Evolutionary conservation across 2,888 invertebrate species (phyloP), one percentile per base, ranked within the genome.

Genomic region (Dascillus cervinus): DNA sequence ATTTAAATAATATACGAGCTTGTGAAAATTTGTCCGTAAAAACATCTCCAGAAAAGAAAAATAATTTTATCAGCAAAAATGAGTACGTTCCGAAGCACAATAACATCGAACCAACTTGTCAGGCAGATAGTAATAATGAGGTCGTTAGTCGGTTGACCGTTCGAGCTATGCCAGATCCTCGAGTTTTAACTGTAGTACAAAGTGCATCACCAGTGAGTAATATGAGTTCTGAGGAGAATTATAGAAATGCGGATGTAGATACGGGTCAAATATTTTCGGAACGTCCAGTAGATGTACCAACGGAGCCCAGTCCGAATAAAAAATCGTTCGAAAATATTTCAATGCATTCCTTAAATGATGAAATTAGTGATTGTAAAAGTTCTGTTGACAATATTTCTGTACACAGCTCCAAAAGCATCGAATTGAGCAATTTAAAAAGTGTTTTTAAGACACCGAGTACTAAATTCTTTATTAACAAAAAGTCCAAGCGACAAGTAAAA

Each of bases 161-260:
- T 11, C 70, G 81, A 28, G 79, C 79, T 2, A 75, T 79, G 71
- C 77, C 80, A 2, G 75, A 78, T 56, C 71, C 73, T 39, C 11
- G 39, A 32, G 11, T 51, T 47, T 34, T 17, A 17, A 17, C 8
- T 8, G 17, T 17, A 8, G 4, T 8, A 17, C 5, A 6, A 8
- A 8, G 17, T 17, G 17, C 8, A 4, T 6, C 17, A 4, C 8
- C 5, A 6, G 4, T 17, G 8, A 17, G 8, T 8, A 17, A 17
- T 17, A 6, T 8, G 4, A 8, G 4, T 17, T 49, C 45, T 8
- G 55, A 58, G 12, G 55, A 56, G 30, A 49, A 48, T 17, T 50
- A 55, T 21, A 50, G 54, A 29, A 52, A 39, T 28, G 46, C 35
- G 3, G 49, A 52, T 35, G 43, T 50, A 11, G 52, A 47, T 33